A percentile compares a stretch with the other conserved stretches of the same genome.
These are phyloP conservation scores for Drosophila colorata DNA, from an alignment of 2,888 invertebrate species.

Conservation along the genomic window DNA sequence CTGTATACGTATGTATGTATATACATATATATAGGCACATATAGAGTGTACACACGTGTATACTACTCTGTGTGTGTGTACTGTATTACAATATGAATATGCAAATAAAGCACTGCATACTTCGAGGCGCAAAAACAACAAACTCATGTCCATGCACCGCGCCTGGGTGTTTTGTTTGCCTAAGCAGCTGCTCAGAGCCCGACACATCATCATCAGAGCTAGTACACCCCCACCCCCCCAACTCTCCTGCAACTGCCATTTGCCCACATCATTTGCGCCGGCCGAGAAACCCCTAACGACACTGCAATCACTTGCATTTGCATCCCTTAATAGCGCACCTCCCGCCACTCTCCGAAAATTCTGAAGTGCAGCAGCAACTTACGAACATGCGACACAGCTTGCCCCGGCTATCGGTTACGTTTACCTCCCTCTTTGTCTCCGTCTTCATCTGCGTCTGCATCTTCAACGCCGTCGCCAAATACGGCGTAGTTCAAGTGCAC, in stretches of 20 bases:
- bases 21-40: neutral
- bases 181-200: slow-evolving; percentile 56
- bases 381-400: slow-evolving; percentile 16
- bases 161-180: slow-evolving; percentile 50
- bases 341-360: neutral
- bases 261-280: neutral
- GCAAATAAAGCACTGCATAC: slow-evolving; percentile 66
- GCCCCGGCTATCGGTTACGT: slow-evolving; percentile 34
- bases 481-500: slow-evolving; percentile 77
- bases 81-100: slow-evolving; percentile 60
- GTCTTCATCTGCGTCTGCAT: slow-evolving; percentile 8
- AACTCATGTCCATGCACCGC: slow-evolving; percentile 27
- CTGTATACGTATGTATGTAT: slow-evolving; percentile 9
- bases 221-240: slow-evolving; percentile 4
- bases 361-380: slow-evolving; percentile 54
- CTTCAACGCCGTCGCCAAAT: slow-evolving; percentile 20
- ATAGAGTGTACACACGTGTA: neutral
- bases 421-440: slow-evolving; percentile 8
- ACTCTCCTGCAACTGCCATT: neutral
- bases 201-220: slow-evolving; percentile 62
- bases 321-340: slow-evolving; percentile 65
- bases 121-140: slow-evolving; percentile 54
- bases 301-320: slow-evolving; percentile 72
- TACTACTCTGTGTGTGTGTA: slow-evolving; percentile 1
- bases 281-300: slow-evolving; percentile 64